These are phyloP conservation scores for Lasioglossum zephyrum DNA, from an alignment of 2,888 invertebrate genomes.

Conservation along the genomic window DNA sequence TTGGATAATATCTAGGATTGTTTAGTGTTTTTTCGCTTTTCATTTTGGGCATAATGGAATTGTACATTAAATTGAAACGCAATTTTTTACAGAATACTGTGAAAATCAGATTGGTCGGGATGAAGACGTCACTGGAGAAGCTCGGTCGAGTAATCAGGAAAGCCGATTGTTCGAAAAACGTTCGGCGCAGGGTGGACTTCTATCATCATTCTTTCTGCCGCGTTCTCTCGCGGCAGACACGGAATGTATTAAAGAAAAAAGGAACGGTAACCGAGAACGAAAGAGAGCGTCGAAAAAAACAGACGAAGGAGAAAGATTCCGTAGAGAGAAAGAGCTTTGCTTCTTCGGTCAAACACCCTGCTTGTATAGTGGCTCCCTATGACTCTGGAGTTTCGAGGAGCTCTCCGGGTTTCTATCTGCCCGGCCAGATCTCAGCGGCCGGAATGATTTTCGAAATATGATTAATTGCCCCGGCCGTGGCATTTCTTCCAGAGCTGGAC, in stretches of 20 bases:
- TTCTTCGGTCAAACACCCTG: constrained; percentile 72
- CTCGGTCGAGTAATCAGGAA: constrained; percentile 6
- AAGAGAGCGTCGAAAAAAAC: constrained; percentile 29
- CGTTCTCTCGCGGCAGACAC: constrained; percentile 26
- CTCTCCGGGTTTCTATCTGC: constrained; percentile 78
- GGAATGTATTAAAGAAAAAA: constrained; percentile 60
- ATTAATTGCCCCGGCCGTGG: constrained; percentile 82
- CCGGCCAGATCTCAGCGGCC: constrained; percentile 81
- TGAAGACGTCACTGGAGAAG: neutral
- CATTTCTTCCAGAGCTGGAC: constrained; percentile 73
- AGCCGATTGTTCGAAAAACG: neutral
- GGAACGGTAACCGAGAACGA: constrained; percentile 29
- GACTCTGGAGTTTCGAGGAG: constrained; percentile 79
- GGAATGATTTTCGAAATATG: constrained; percentile 84
- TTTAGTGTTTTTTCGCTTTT: no score
- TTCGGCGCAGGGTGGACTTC: constrained; percentile 26
- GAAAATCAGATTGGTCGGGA: neutral
- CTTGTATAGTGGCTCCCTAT: constrained; percentile 76
- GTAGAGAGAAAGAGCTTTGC: constrained; percentile 69
- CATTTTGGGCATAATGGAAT: no score
- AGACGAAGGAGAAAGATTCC: constrained; percentile 55
- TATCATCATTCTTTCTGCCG: constrained; percentile 37
- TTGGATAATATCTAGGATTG: no score
- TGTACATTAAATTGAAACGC: no score
- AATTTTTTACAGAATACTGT: neutral